These are phyloP conservation scores for Papilio demoleus DNA, from an alignment of 2,888 invertebrate genomes.

Conservation along the genomic window DNA sequence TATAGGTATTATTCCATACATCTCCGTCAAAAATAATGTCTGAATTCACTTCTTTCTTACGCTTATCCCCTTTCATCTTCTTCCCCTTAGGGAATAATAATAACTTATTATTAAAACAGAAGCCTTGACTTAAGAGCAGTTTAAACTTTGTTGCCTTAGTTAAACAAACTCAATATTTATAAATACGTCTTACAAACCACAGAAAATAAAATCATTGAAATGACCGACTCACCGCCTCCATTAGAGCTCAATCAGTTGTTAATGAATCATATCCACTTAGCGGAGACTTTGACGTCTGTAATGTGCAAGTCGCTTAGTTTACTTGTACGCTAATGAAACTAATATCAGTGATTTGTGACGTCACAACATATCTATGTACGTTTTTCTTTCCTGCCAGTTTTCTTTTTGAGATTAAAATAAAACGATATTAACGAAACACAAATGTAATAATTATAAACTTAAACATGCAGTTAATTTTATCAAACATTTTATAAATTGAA, in stretches of 20 bases:
- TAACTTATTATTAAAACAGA: too few species aligned
- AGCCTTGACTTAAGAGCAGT: too few species aligned
- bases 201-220: conserved; percentile 13
- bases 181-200: conserved; percentile 11
- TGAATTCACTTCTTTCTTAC: not conserved
- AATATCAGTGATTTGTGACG: conserved; percentile 24
- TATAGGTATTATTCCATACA: not conserved
- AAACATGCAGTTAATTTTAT: too few species aligned
- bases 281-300: conserved; percentile 40
- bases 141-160: not conserved
- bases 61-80: too few species aligned
- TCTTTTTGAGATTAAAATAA: too few species aligned
- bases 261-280: conserved; percentile 41
- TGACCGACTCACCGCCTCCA: conserved; percentile 24
- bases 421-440: too few species aligned
- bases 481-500: not conserved
- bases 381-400: not conserved
- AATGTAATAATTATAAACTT: too few species aligned
- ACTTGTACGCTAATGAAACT: conserved; percentile 28
- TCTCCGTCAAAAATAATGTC: not conserved
- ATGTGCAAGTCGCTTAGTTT: conserved; percentile 35
- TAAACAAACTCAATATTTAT: not conserved
- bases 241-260: conserved; percentile 29
- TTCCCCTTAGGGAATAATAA: too few species aligned
- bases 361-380: not conserved